Evolutionary conservation across 2,113 vertebrate genomes (phyloP), one percentile per base, ranked within the genome.

Genomic region (Psephotus haematonotus): DNA sequence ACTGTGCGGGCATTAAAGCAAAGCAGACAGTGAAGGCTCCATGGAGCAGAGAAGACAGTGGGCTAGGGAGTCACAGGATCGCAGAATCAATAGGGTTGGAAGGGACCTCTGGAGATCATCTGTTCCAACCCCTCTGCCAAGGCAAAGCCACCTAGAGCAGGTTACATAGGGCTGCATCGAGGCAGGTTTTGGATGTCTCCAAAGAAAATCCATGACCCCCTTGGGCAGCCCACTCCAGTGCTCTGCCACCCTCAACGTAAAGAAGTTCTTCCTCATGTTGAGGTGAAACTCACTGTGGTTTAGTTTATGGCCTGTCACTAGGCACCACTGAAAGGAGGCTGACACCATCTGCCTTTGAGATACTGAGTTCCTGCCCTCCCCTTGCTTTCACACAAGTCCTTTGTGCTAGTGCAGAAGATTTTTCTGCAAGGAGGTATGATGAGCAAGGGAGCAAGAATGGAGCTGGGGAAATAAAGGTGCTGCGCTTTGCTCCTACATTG

Each of bases 31-130:
- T 2, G 49, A 22, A 14, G 47, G 27, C 43, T 71, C 57, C 2
- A 0, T 7, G 39, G 65, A 90, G 37, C n/a, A 53, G 37, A 57
- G 62, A 25, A 52, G 46, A 24, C 33, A 55, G 31, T 0, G 0
- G 50, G n/a, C 46, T 75, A 22, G 2, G 18, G 15, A 27, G 20
- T 46, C 57, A 24, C 13, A 59, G 57, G 13, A 23, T 35, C 57
- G 9, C 13, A 59, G 22, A 14, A n/a, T 35, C 22, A 10, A 35
- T 59, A 24, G 57, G 22, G 33, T 24, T 59, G 57, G 57, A 59
- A 59, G 22, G 13, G 13, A 59, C 13, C 9, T 59, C 57, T 35
- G 57, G 57, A 35, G 33, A 59, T 59, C 33, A 35, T 16, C 33
- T 59, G 10, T 23, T 15, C 57, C 33, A 59, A 35, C 22, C 33